Percentiles rank a stretch among this genome's conserved stretches.
These are phyloP conservation scores for Leptinotarsa tumamoca DNA, from an alignment of 2,888 invertebrate genomes.

Conservation along the genomic window DNA sequence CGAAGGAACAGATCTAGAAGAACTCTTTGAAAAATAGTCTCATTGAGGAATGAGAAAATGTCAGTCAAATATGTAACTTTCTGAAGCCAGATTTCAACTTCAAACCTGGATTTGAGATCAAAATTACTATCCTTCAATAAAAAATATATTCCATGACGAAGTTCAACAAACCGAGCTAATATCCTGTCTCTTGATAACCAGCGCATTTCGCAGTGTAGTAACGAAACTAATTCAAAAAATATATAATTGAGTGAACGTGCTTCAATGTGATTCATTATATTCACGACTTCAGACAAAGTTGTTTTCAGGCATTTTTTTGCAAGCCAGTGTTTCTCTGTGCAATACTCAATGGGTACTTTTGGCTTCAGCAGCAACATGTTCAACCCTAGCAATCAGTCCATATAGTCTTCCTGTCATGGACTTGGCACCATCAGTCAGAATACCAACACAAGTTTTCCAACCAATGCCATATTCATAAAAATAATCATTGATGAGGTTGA, in stretches of 20 bases:
- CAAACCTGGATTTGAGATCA: not conserved
- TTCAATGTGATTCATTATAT: too few species aligned
- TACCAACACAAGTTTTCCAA: not conserved
- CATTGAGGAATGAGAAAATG: not conserved
- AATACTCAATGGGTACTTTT: slow-evolving; percentile 10
- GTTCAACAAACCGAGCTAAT: not conserved
- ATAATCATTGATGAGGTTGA: not conserved
- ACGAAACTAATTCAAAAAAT: not conserved
- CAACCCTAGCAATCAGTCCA: slow-evolving; percentile 2
- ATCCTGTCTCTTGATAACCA: not conserved
- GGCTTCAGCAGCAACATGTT: slow-evolving; percentile 6
- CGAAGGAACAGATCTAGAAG: too few species aligned
- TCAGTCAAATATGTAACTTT: not conserved
- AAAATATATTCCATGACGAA: not conserved
- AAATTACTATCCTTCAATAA: not conserved
- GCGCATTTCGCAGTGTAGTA: not conserved
- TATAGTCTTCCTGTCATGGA: slow-evolving; percentile 2
- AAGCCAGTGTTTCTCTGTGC: not conserved
- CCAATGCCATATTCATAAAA: too few species aligned
- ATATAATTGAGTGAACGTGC: too few species aligned
- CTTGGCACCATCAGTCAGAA: not conserved
- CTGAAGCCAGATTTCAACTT: not conserved
- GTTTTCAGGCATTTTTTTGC: not conserved
- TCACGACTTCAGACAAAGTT: too few species aligned
- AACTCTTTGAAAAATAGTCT: not conserved